Percentiles rank a stretch among this genome's conserved stretches.
phyloP scores from a whole-genome alignment of 2,113 vertebrate species.

The Chaetorhynchus papuensis region DNA sequence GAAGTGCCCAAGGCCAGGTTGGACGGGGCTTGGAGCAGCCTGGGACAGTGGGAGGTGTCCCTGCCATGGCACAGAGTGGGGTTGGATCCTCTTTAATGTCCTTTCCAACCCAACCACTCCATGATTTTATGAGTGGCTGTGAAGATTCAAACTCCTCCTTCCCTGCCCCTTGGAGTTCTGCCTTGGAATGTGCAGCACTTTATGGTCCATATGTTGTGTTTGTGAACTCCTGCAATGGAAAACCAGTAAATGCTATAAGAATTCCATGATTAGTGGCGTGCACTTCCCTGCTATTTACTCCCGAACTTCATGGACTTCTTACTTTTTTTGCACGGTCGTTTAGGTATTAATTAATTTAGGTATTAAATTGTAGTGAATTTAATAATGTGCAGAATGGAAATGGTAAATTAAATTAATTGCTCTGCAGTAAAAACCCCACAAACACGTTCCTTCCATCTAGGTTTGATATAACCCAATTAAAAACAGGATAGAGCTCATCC shows the following conservation, averaged over 20 bases:
- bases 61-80: not conserved
- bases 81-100: accelerated
- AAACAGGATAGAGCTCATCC: not conserved
- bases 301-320: not conserved
- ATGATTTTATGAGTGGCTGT: not conserved
- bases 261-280: accelerated
- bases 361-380: not conserved
- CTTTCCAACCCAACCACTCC: not conserved
- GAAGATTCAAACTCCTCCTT: not conserved
- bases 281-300: not conserved
- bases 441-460: not conserved
- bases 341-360: not conserved
- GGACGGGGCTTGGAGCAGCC: not conserved
- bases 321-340: not conserved
- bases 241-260: not conserved
- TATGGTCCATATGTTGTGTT: accelerated
- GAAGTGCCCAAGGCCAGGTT: accelerated
- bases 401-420: not conserved
- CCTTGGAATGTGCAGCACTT: accelerated
- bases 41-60: not conserved
- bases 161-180: not conserved
- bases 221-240: not conserved
- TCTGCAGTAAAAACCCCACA: not conserved
- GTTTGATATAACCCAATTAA: not conserved
- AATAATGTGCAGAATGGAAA: not conserved